Percentiles rank a stretch among this genome's conserved stretches.
Conservation (phyloP, 2,888 invertebrate genomes). For the Scelioninae gen. 1 region DNA sequence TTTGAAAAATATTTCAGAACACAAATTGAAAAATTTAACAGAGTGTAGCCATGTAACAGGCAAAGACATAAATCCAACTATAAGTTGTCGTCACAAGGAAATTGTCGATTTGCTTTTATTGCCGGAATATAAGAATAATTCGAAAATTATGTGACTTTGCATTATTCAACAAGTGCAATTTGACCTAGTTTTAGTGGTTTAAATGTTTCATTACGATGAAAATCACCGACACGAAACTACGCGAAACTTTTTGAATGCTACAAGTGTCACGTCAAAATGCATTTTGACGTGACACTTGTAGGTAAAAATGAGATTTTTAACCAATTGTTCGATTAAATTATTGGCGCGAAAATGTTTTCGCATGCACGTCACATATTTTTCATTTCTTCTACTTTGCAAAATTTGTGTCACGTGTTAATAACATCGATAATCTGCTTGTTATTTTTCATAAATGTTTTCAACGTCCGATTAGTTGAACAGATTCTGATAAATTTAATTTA, state of each 20-base stretch:
- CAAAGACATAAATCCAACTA: constrained; percentile 40
- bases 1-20: background rate
- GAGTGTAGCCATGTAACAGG: background rate
- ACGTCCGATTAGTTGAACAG: constrained; percentile 3
- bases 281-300: too few relatives aligned
- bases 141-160: constrained; percentile 46
- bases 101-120: constrained; percentile 60
- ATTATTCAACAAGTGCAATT: constrained; percentile 52
- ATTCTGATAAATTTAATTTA: constrained; percentile 28
- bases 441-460: constrained; percentile 11
- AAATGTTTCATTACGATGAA: constrained; percentile 38
- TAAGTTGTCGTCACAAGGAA: constrained; percentile 46
- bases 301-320: background rate
- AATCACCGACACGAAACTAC: constrained; percentile 12
- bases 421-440: background rate
- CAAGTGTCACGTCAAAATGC: too few relatives aligned
- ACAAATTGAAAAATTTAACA: background rate
- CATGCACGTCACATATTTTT: too few relatives aligned
- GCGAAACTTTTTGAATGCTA: too few relatives aligned
- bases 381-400: too few relatives aligned
- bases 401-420: too few relatives aligned
- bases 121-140: constrained; percentile 44
- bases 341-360: too few relatives aligned
- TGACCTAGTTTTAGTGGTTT: constrained; percentile 41
- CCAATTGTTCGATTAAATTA: background rate